Evolutionary conservation across 2,113 vertebrate genomes (phyloP).

Genomic region (Cyanoramphus novaezelandiae): DNA sequence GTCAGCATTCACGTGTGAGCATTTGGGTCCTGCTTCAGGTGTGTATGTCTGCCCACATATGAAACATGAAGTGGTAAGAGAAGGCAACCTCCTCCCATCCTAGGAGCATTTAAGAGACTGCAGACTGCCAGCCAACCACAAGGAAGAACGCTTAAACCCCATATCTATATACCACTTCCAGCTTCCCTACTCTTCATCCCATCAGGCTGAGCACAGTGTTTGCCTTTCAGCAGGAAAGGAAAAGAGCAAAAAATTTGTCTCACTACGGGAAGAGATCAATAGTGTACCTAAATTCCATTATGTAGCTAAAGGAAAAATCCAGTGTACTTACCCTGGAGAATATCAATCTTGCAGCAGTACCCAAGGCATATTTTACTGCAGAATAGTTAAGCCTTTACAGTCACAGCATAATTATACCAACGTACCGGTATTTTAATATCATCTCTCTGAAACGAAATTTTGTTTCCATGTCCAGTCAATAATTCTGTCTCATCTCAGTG

Average conservation of each 20-base stretch:
- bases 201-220: background rate
- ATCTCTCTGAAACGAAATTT: slow-evolving; percentile 54
- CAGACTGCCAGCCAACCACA: background rate
- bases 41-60: background rate
- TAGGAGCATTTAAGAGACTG: background rate
- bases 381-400: slow-evolving; percentile 43
- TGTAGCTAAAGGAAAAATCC: slow-evolving; percentile 19
- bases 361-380: slow-evolving; percentile 33
- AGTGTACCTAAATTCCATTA: background rate
- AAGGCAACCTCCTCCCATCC: background rate
- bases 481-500: slow-evolving; percentile 59
- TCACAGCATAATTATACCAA: slow-evolving; percentile 47
- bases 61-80: background rate
- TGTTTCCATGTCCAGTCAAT: slow-evolving; percentile 65
- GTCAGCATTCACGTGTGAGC: background rate
- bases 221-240: background rate
- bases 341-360: slow-evolving; percentile 42
- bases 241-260: background rate
- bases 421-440: slow-evolving; percentile 4
- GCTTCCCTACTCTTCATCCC: background rate
- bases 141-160: background rate
- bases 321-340: background rate
- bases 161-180: background rate
- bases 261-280: slow-evolving; percentile 18
- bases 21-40: background rate